Percentiles rank a stretch among this genome's conserved stretches.
phyloP scores from a whole-genome alignment of 1,140 invertebrate species.

The Eriosoma lanigerum region DNA sequence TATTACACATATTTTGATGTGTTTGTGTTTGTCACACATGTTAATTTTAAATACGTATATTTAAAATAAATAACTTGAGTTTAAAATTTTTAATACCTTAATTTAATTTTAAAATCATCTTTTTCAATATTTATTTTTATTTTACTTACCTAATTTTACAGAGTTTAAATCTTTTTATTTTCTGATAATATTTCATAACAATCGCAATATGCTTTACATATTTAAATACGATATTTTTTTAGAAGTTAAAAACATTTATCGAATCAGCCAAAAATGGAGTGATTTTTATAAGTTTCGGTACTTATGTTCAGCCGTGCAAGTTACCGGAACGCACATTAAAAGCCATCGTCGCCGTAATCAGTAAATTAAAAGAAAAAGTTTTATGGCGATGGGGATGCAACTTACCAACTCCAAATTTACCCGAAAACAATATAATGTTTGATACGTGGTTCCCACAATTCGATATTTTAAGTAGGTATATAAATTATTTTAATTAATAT shows the following conservation, averaged over 20 bases:
- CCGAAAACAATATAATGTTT: conserved; percentile 62
- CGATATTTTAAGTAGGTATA: conserved; percentile 63
- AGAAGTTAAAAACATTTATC: conserved; percentile 65
- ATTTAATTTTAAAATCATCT: too few relatives aligned
- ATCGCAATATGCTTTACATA: too few relatives aligned
- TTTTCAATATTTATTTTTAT: too few relatives aligned
- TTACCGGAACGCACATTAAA: conserved; percentile 7
- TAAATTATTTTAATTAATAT: too few relatives aligned
- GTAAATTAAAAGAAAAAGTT: conserved; percentile 63
- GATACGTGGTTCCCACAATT: conserved; percentile 66
- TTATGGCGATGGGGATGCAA: conserved; percentile 72
- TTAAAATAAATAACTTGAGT: too few relatives aligned
- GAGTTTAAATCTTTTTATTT: too few relatives aligned
- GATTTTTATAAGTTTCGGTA: conserved; percentile 70
- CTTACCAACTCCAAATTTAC: conserved; percentile 55
- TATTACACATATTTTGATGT: too few relatives aligned
- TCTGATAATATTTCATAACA: too few relatives aligned
- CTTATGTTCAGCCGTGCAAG: conserved; percentile 54
- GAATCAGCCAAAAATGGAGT: conserved; percentile 64
- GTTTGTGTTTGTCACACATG: too few relatives aligned
- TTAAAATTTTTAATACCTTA: too few relatives aligned
- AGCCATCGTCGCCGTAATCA: conserved; percentile 23
- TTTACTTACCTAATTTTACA: too few relatives aligned
- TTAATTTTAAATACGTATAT: too few relatives aligned
- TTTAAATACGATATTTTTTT: not conserved